Evolutionary conservation across 2,113 vertebrate species (phyloP).

Genomic region (Aphelocoma coerulescens): DNA sequence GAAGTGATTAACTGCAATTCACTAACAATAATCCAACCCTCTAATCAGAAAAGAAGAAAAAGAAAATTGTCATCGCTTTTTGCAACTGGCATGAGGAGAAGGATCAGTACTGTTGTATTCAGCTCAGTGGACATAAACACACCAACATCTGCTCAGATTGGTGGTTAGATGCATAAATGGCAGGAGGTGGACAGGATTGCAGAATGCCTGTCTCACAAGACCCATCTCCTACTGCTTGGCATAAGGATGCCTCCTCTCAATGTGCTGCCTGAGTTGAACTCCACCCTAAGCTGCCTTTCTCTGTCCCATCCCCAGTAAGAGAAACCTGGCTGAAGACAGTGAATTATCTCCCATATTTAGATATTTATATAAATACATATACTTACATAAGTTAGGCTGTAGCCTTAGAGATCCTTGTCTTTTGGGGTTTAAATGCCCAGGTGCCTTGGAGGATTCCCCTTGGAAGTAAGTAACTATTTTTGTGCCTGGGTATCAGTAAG

Average conservation of each 20-base stretch:
- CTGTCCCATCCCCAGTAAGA: neutral
- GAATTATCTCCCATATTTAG: neutral
- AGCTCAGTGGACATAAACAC: neutral
- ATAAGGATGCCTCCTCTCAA: neutral
- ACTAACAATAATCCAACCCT: neutral
- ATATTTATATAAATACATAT: neutral
- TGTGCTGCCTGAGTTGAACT: neutral
- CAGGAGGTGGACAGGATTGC: neutral
- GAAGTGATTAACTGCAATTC: neutral
- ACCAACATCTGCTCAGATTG: neutral
- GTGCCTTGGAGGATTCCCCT: neutral
- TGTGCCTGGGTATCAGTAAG: neutral
- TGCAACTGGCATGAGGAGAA: neutral
- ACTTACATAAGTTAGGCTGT: neutral
- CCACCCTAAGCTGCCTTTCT: neutral
- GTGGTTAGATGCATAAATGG: neutral
- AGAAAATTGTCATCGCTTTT: neutral
- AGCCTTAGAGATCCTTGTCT: neutral
- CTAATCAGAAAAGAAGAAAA: neutral
- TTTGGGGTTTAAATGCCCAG: neutral
- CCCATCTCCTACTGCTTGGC: neutral
- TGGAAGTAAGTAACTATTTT: neutral
- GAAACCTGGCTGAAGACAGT: neutral
- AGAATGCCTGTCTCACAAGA: neutral
- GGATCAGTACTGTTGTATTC: neutral